Base-by-base conservation (phyloP, 2,888 invertebrate species). In the Andrena hattorfiana region DNA sequence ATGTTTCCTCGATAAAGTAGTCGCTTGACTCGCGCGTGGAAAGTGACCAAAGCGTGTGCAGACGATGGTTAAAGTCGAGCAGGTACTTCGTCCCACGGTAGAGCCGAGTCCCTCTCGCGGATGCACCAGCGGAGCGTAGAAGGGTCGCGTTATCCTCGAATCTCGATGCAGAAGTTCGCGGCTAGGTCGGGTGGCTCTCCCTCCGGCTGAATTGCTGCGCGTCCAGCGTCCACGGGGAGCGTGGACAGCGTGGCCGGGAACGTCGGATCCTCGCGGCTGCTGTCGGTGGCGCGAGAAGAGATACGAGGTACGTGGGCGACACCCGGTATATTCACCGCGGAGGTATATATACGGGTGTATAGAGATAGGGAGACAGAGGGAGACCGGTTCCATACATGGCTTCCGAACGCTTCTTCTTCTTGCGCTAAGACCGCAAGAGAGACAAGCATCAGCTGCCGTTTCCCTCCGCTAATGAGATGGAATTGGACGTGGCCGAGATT, bases 311-410 rank as follows among this genome's bases (percentile, higher is more conserved):
- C 88, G 89, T 85, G 89, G 87, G 88, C 90, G 90, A 91, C 92
- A 92, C 92, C 92, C 92, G 92, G 92, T 92, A 92, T 89, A 92
- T 91, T 83, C 87, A 66, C 76, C 60, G 32, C 64, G 70, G 77
- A 76, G 83, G 83, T 83, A 84, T 86, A 89, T 87, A 89, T 88
- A 87, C 82, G 87, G 89, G 86, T 77, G 89, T 90, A 88, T 87
- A 91, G 35, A 60, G 92, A 90, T 90, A 91, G 91, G 91, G 90
- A 89, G 91, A 91, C 91, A 90, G 85, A 86, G 89, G 90, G 92
- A 91, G 94, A 94, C 94, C 94, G 94, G 94, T 93, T 93, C 94
- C 94, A 92, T 94, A 94, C 94, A 94, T 93, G 94, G 94, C 93
- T 94, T 91, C 93, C 92, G 93, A 92, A 91, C 93, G 92, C 92